Percentiles rank a stretch among this genome's conserved stretches.
phyloP scores from a whole-genome alignment of 2,797 vertebrate genomes.

The Malurus leucopterus region DNA sequence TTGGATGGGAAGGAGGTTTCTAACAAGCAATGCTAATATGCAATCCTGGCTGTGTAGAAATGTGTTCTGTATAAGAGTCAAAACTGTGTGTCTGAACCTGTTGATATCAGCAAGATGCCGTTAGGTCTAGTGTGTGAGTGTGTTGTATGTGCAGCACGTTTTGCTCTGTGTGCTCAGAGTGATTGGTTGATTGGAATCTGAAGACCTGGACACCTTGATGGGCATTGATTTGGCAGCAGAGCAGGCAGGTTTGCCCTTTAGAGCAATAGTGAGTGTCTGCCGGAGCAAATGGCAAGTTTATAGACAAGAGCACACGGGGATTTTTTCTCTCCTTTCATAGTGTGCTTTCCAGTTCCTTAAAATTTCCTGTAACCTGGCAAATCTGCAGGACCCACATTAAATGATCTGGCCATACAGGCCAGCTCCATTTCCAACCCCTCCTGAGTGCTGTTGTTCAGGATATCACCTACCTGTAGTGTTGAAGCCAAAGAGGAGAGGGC shows the following conservation, averaged over 20 bases:
- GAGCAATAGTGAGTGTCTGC: not conserved
- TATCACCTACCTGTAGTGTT: slow-evolving; percentile 88
- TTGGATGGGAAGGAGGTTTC: not conserved
- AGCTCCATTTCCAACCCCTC: not conserved
- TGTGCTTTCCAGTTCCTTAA: not conserved
- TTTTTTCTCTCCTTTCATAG: not conserved
- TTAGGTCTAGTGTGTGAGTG: not conserved
- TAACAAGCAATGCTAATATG: not conserved
- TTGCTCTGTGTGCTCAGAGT: not conserved
- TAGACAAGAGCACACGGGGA: not conserved
- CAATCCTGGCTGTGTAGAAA: not conserved
- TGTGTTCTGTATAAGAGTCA: not conserved
- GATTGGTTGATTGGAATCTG: not conserved
- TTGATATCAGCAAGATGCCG: rapidly evolving
- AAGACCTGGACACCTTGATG: not conserved
- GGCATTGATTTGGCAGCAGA: not conserved
- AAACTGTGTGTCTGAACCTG: not conserved
- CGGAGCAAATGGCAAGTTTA: not conserved
- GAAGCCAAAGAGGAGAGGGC: slow-evolving; percentile 91
- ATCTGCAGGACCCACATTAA: not conserved
- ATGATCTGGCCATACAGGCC: not conserved
- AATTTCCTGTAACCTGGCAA: not conserved
- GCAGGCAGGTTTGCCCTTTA: not conserved
- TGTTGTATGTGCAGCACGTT: not conserved
- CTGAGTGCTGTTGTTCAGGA: rapidly evolving